These are phyloP conservation scores for Lithosia quadra DNA, from an alignment of 2,888 invertebrate species.

Conservation along the genomic window DNA sequence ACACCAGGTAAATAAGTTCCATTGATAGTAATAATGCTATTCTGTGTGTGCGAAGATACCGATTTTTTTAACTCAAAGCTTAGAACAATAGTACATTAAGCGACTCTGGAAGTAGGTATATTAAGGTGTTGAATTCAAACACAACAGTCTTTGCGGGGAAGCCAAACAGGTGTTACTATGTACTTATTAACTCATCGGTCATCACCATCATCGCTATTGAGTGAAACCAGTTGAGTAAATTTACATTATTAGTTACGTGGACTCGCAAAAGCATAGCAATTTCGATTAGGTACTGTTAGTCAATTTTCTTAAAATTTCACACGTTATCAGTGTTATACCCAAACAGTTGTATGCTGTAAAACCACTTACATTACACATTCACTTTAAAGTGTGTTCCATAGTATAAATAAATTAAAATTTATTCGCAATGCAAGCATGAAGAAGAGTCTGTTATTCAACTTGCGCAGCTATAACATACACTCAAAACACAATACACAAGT, in stretches of 20 bases:
- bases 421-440: constrained; percentile 1
- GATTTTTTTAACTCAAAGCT: background rate
- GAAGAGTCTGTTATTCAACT: background rate
- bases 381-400: background rate
- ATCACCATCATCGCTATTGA: constrained; percentile 9
- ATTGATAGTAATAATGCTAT: background rate
- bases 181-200: constrained; percentile 17
- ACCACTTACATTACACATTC: background rate
- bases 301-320: background rate
- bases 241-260: background rate
- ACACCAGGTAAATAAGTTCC: background rate
- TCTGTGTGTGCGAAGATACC: background rate
- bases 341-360: background rate
- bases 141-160: constrained; percentile 6
- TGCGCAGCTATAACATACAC: background rate
- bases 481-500: background rate
- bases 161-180: constrained; percentile 7
- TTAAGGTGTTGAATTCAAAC: constrained; percentile 22
- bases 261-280: background rate
- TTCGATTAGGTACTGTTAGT: background rate
- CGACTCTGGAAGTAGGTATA: constrained; percentile 9
- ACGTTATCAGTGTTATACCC: background rate
- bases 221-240: constrained; percentile 24
- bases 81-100: constrained; percentile 28
- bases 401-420: background rate